A percentile compares a stretch with the other conserved stretches of the same genome.
Conservation (phyloP, 2,888 invertebrate genomes). For the Temnothorax unifasciatus region DNA sequence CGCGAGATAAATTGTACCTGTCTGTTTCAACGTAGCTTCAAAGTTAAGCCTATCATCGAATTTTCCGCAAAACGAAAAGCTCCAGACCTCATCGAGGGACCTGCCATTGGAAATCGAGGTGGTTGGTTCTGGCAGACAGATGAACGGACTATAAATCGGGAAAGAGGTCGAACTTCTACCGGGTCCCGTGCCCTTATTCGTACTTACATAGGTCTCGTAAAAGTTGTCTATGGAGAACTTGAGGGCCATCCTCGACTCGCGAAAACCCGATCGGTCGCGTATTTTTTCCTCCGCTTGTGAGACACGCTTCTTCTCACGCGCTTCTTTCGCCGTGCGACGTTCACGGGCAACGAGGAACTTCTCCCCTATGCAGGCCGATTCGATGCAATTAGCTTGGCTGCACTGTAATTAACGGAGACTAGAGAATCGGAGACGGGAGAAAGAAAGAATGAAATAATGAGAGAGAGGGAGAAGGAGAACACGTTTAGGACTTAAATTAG, state of each 20-base stretch:
- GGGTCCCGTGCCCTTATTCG: neutral
- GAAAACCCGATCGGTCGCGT: neutral
- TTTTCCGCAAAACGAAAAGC: neutral
- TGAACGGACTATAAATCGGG: neutral
- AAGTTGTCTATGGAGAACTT: slow-evolving; percentile 84
- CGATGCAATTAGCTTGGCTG: slow-evolving; percentile 80
- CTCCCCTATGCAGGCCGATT: slow-evolving; percentile 66
- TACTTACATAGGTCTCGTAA: slow-evolving; percentile 85
- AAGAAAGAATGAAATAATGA: slow-evolving; percentile 55
- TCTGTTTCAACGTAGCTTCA: neutral
- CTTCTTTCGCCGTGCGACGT: slow-evolving; percentile 59
- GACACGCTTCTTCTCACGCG: slow-evolving; percentile 10
- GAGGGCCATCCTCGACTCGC: slow-evolving; percentile 77
- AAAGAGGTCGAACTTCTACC: neutral
- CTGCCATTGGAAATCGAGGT: neutral
- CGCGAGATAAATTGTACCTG: neutral
- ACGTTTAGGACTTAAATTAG: slow-evolving; percentile 83
- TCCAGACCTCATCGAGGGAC: neutral
- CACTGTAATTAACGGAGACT: slow-evolving; percentile 82
- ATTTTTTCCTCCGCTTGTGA: slow-evolving; percentile 25
- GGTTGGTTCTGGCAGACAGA: neutral
- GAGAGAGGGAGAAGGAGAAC: slow-evolving; percentile 66
- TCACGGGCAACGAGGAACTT: slow-evolving; percentile 49
- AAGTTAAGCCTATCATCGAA: no score
- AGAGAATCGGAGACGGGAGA: slow-evolving; percentile 71